Conservation (phyloP, 2,888 invertebrate genomes). For the Allygus modestus region DNA sequence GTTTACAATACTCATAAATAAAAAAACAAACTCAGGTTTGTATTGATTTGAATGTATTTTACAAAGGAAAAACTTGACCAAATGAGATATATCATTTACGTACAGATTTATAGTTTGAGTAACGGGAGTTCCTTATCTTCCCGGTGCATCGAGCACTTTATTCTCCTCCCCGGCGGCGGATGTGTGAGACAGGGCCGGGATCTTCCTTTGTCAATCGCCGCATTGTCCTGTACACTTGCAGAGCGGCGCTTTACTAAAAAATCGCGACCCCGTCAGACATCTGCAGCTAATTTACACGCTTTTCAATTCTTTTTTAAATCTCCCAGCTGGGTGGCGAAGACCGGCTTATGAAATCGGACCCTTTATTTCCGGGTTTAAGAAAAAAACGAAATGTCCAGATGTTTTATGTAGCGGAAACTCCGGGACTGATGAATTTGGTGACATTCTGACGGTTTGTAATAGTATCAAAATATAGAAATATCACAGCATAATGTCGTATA, state of each 20-base stretch:
- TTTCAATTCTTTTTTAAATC: conserved; percentile 50
- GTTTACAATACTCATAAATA: too few relatives aligned
- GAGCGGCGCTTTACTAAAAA: conserved; percentile 34
- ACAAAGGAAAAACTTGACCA: too few relatives aligned
- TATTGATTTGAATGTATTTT: too few relatives aligned
- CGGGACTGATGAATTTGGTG: too few relatives aligned
- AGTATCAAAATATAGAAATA: too few relatives aligned
- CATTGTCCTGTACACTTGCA: conserved; percentile 39
- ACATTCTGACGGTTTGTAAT: too few relatives aligned
- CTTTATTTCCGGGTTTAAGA: conserved; percentile 39
- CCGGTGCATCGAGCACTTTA: too few relatives aligned
- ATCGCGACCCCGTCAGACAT: conserved; percentile 32
- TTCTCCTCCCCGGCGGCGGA: neutral
- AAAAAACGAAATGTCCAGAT: conserved; percentile 21
- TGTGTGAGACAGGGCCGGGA: neutral
- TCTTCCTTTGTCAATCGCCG: neutral
- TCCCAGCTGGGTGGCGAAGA: conserved; percentile 24
- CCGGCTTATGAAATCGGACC: conserved; percentile 39
- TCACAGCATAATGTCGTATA: too few relatives aligned
- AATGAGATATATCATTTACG: too few relatives aligned
- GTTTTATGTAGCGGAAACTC: conserved; percentile 9
- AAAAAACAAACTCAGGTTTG: too few relatives aligned
- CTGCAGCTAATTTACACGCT: conserved; percentile 53
- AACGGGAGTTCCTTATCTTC: too few relatives aligned
- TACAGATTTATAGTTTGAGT: too few relatives aligned